These are phyloP conservation scores for Stegana nigrithorax DNA, from an alignment of 2,888 invertebrate genomes.

Conservation along the genomic window DNA sequence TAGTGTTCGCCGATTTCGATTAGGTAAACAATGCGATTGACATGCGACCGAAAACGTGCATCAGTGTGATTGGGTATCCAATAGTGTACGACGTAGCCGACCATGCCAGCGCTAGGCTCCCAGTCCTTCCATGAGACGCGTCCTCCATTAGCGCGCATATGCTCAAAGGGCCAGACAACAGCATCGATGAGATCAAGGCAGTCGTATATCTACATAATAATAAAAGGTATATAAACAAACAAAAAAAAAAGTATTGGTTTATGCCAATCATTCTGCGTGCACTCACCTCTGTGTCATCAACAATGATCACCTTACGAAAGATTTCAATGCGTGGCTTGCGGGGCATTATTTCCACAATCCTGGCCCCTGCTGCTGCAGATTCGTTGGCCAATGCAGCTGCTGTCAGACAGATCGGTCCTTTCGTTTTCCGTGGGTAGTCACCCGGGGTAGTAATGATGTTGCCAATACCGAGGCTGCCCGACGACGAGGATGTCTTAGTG, in stretches of 20 bases:
- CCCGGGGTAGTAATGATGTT: conserved; percentile 66
- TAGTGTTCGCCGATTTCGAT: conserved; percentile 93
- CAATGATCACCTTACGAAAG: conserved; percentile 67
- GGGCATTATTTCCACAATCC: conserved; percentile 11
- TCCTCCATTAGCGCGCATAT: conserved; percentile 87
- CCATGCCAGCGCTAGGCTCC: conserved; percentile 92
- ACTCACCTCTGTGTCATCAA: conserved; percentile 66
- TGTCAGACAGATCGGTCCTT: conserved; percentile 64
- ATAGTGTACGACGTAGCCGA: conserved; percentile 91
- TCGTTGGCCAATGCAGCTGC: conserved; percentile 39
- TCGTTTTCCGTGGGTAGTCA: conserved; percentile 65
- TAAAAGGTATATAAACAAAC: neutral
- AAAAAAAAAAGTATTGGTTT: neutral
- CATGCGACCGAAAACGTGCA: conserved; percentile 86
- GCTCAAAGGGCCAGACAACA: conserved; percentile 95
- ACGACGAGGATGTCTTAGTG: conserved; percentile 60
- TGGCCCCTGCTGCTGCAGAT: conserved; percentile 26
- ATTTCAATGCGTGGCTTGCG: conserved; percentile 61
- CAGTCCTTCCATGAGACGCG: conserved; percentile 90
- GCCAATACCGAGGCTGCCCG: conserved; percentile 61
- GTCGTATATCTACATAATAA: conserved; percentile 78
- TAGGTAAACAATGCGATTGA: conserved; percentile 90
- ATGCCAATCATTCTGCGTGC: neutral
- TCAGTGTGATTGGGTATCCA: conserved; percentile 96
- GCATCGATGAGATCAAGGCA: conserved; percentile 89